Evolutionary conservation across 2,113 vertebrate species (phyloP).

Genomic region (Perca schrenkii): DNA sequence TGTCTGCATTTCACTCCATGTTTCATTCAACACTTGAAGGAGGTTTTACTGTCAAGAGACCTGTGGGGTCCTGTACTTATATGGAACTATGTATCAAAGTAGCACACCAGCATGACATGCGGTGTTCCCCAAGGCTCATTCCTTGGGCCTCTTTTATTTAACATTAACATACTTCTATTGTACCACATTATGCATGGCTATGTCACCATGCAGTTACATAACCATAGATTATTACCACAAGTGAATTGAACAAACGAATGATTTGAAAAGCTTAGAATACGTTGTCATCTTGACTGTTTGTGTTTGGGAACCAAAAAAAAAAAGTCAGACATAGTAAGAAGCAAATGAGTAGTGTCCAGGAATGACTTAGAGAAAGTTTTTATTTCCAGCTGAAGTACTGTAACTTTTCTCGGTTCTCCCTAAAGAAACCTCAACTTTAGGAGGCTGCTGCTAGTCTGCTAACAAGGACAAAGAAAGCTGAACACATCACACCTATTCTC

Average conservation of each 20-base stretch:
- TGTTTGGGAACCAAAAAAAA: not conserved
- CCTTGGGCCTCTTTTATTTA: not conserved
- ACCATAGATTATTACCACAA: no score
- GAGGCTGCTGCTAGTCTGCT: not conserved
- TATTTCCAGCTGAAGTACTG: not conserved
- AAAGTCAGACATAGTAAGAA: not conserved
- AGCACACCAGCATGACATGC: not conserved
- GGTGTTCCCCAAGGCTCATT: not conserved
- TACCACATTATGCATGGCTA: not conserved
- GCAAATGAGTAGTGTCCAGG: not conserved
- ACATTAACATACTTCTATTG: not conserved
- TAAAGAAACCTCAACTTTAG: not conserved
- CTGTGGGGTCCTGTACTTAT: no score
- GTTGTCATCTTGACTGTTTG: not conserved
- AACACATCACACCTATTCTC: not conserved
- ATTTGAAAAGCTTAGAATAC: not conserved
- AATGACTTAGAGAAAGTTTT: not conserved
- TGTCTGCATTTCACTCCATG: no score
- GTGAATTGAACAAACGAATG: not conserved
- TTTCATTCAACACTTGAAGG: no score
- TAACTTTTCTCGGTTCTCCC: constrained; percentile 1
- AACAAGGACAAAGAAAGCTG: not conserved
- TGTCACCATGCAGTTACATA: not conserved
- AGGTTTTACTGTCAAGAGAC: not conserved
- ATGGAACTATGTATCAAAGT: not conserved